phyloP scores from a whole-genome alignment of 2,888 invertebrate genomes.

The Orthosia gothica region DNA sequence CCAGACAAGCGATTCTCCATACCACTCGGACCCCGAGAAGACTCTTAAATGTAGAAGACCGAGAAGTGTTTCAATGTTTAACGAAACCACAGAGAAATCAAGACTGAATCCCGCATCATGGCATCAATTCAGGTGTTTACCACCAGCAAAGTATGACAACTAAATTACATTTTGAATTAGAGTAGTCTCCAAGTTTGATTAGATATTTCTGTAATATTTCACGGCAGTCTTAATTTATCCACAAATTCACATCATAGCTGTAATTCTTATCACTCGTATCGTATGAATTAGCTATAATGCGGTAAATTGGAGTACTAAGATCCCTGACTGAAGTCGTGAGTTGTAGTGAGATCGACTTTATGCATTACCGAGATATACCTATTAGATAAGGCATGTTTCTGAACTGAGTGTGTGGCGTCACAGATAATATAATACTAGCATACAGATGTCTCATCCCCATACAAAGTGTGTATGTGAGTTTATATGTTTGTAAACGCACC shows the following conservation, averaged over 20 bases:
- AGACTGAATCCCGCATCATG: slow-evolving; percentile 88
- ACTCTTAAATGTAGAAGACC: slow-evolving; percentile 82
- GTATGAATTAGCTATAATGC: neutral
- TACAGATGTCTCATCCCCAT: no score
- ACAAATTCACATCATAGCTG: neutral
- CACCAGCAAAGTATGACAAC: slow-evolving; percentile 85
- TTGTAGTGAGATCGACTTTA: no score
- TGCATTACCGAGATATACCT: no score
- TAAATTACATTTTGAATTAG: slow-evolving; percentile 13
- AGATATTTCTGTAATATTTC: neutral
- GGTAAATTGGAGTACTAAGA: neutral
- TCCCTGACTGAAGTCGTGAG: neutral
- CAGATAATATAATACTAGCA: no score
- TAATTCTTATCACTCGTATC: neutral
- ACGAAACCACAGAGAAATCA: slow-evolving; percentile 83
- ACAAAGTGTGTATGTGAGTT: no score
- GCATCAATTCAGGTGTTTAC: slow-evolving; percentile 88
- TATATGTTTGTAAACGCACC: no score
- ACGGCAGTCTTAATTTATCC: neutral
- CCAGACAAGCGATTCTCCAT: slow-evolving; percentile 89
- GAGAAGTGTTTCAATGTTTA: slow-evolving; percentile 88
- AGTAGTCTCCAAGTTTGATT: slow-evolving; percentile 10
- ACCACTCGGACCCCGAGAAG: slow-evolving; percentile 87
- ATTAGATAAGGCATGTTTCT: no score
- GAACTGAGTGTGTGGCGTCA: no score